phyloP scores from a whole-genome alignment of 2,113 vertebrate genomes.

The Copsychus sechellarum region DNA sequence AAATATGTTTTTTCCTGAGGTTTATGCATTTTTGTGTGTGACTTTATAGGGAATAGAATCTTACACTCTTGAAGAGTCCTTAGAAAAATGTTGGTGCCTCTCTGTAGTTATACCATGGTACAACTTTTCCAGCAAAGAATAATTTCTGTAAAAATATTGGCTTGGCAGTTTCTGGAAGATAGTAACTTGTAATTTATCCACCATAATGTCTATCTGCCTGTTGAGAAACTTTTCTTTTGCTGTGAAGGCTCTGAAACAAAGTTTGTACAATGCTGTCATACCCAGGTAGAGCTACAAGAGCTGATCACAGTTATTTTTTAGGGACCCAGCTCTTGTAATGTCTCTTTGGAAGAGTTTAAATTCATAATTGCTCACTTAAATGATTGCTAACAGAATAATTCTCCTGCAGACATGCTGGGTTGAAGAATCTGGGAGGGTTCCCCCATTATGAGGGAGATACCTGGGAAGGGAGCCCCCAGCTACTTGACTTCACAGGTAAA shows the following conservation, averaged over 20 bases:
- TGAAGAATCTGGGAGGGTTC: neutral
- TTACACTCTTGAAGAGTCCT: neutral
- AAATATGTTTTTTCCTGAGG: neutral
- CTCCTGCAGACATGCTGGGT: neutral
- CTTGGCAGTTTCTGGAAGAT: neutral
- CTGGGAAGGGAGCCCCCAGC: neutral
- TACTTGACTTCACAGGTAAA: neutral
- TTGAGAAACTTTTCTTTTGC: neutral
- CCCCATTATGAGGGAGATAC: neutral
- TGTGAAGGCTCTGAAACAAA: neutral
- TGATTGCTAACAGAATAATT: neutral
- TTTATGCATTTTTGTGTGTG: neutral
- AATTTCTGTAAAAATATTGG: neutral
- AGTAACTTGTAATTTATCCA: neutral
- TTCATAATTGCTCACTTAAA: neutral
- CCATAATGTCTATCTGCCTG: neutral
- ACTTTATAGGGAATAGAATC: neutral
- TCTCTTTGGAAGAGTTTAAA: neutral
- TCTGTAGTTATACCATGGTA: neutral
- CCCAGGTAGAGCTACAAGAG: neutral
- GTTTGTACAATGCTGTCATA: neutral
- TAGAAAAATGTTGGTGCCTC: neutral
- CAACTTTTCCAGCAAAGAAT: neutral
- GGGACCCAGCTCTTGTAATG: neutral
- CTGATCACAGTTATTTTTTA: neutral